Evolutionary conservation across 2,797 vertebrate species (phyloP).

Genomic region (Falco biarmicus): DNA sequence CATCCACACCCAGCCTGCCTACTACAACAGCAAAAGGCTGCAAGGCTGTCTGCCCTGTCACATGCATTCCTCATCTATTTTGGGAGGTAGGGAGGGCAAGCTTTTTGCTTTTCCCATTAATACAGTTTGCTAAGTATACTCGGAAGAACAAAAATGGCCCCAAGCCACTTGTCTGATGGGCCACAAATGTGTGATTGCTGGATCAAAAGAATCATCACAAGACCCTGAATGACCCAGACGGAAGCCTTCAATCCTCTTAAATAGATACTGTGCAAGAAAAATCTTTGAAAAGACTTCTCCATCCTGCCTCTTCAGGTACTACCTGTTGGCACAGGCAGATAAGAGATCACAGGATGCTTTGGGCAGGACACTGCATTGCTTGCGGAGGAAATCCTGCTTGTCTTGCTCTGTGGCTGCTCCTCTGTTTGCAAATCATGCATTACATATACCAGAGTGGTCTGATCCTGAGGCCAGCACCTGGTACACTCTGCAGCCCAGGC

Average conservation of each 20-base stretch:
- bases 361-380: not conserved
- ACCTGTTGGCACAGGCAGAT: not conserved
- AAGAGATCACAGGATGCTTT: not conserved
- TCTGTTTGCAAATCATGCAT: not conserved
- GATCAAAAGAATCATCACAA: not conserved
- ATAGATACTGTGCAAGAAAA: not conserved
- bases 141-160: not conserved
- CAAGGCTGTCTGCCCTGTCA: not conserved
- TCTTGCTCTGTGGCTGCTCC: not conserved
- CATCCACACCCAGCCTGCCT: not conserved
- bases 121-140: not conserved
- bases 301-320: not conserved
- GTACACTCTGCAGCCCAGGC: not conserved
- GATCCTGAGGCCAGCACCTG: not conserved
- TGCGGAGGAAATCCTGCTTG: not conserved
- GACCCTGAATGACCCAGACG: not conserved
- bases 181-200: not conserved
- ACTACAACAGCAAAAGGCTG: not conserved
- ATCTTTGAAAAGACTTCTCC: not conserved
- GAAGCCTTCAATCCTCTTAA: not conserved
- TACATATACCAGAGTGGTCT: accelerated
- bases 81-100: not conserved
- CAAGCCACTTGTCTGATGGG: not conserved
- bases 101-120: not conserved
- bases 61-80: not conserved